Conservation (phyloP, 2,888 invertebrate species). For the Ectemnius lituratus region DNA sequence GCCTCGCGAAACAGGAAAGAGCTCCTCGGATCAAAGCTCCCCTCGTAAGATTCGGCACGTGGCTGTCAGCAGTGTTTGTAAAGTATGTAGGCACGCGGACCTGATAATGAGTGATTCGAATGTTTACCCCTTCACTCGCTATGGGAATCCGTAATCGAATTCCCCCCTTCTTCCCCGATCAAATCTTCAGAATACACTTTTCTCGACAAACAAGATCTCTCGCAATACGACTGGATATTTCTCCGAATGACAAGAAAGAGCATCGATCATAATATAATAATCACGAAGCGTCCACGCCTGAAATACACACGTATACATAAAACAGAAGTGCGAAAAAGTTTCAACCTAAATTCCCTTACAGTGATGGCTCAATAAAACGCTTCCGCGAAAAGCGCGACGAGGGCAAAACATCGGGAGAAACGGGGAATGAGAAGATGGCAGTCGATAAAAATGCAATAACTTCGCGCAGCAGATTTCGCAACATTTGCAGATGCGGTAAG, state of each 20-base stretch:
- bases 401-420: conserved; percentile 2
- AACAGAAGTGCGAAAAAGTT: neutral
- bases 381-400: neutral
- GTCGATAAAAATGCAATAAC: conserved; percentile 18
- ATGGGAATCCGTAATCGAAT: too few relatives aligned
- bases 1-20: neutral
- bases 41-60: conserved; percentile 1
- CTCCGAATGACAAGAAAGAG: too few relatives aligned
- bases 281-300: too few relatives aligned
- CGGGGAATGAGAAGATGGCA: conserved; percentile 3
- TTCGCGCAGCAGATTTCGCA: conserved; percentile 6
- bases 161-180: too few relatives aligned
- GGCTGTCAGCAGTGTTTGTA: neutral
- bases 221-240: too few relatives aligned
- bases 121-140: neutral
- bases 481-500: neutral
- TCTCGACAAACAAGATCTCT: too few relatives aligned
- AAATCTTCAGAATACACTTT: too few relatives aligned
- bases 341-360: neutral
- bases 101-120: neutral
- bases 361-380: conserved; percentile 6
- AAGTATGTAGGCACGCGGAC: neutral
- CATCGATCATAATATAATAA: too few relatives aligned
- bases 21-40: neutral
- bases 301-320: too few relatives aligned